A percentile compares a stretch with the other conserved stretches of the same genome.
phyloP scores from a whole-genome alignment of 1,140 invertebrate species.

The Bombus soroeensis region DNA sequence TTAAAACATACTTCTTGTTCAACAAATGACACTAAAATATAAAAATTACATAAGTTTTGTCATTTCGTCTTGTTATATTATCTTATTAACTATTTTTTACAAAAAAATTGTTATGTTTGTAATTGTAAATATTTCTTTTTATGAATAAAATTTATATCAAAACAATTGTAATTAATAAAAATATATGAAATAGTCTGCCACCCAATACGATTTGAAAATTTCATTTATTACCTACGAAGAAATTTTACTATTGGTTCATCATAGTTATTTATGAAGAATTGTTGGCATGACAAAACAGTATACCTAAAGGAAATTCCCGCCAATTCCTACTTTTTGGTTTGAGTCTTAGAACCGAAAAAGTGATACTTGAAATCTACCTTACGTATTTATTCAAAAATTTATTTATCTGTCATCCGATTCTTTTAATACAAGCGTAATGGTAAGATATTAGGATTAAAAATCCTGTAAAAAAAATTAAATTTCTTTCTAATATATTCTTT shows the following conservation, averaged over 20 bases:
- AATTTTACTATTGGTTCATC: background rate
- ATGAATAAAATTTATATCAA: background rate
- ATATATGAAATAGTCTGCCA: background rate
- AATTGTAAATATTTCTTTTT: background rate
- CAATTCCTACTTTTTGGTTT: slow-evolving; percentile 17
- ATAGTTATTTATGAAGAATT: slow-evolving; percentile 22
- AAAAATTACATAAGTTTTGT: background rate
- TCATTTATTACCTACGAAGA: background rate
- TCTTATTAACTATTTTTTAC: background rate
- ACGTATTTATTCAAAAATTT: background rate
- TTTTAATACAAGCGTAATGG: slow-evolving; percentile 5
- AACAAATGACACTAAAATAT: slow-evolving; percentile 18
- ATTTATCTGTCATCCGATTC: background rate
- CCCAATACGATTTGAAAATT: background rate
- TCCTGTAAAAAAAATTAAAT: background rate
- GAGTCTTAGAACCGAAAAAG: background rate
- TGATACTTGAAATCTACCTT: background rate
- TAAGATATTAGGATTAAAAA: slow-evolving; percentile 6
- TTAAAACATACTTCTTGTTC: slow-evolving; percentile 58
- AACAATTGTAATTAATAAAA: background rate
- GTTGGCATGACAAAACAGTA: background rate
- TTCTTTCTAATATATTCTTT: background rate
- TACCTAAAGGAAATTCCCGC: slow-evolving; percentile 23
- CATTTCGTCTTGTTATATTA: background rate
- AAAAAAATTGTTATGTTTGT: background rate